Base-by-base conservation (phyloP, 2,797 vertebrate species). In the Monodelphis domestica region DNA sequence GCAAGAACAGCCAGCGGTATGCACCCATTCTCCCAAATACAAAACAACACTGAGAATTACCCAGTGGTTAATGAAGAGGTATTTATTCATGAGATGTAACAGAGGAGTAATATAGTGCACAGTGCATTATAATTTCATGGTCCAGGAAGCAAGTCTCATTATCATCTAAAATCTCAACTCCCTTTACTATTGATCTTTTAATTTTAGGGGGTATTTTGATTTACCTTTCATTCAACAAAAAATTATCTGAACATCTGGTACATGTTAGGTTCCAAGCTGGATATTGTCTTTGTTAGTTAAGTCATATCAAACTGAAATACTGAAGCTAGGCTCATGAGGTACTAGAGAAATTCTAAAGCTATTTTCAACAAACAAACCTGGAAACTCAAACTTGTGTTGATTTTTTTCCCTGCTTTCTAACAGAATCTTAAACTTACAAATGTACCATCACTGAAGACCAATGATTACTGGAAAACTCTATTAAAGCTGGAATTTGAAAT, bases 381-480 rank as follows among this genome's bases (percentile, higher is more conserved):
- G 63, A 89, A 91, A 91, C 0, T 24, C 6, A 93, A 50, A 6
- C 2, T 93, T 38, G 21, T 50, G 45, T 7, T 53, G 28, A 54
- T 94, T 94, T 89, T 63, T 88, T 91, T 91, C 88, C 53, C 11
- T 88, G 26, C 15, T 90, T 91, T 92, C 53, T 78, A 87, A 50
- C 9, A 57, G 51, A 92, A 96, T 56, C n/a, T 17, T 7, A 90
- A 51, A 88, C 59, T 92, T 92, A 30, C 14, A 91, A 54, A 92
- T 78, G 5, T 54, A 15, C 3, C 11, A 88, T 90, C 92, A 92
- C 54, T 91, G 24, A 53, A 53, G 84, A 30, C 45, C 53, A 63
- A 14, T 89, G 50, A 5, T 89, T 88, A 90, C 38, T 92, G 70
- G 70, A 87, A 96, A 91, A 91, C 28, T 29, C 91, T 14, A 90